phyloP scores from a whole-genome alignment of 2,113 vertebrate species.

The Notothenia rossii region DNA sequence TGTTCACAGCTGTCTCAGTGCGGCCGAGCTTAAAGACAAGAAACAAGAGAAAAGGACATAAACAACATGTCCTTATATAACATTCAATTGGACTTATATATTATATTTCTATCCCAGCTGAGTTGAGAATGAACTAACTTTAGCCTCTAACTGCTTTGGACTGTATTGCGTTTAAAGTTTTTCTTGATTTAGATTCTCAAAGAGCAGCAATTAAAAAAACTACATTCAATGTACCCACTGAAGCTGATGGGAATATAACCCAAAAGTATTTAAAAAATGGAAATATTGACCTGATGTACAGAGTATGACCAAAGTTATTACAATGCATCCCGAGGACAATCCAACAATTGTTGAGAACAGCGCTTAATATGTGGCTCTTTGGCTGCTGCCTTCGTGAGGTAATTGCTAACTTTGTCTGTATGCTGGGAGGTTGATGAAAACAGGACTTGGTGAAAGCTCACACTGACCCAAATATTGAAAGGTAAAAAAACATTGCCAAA shows the following conservation, averaged over 20 bases:
- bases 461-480: background rate
- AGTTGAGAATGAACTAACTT: background rate
- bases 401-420: background rate
- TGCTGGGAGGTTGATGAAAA: background rate
- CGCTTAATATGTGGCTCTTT: background rate
- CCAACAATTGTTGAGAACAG: constrained; percentile 1
- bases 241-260: background rate
- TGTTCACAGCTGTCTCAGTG: constrained; percentile 96
- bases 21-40: constrained; percentile 86
- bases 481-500: too few relatives aligned
- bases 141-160: background rate
- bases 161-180: background rate
- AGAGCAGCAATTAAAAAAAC: too few relatives aligned
- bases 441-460: background rate
- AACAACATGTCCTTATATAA: too few relatives aligned
- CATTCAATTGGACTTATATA: too few relatives aligned
- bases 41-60: background rate
- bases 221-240: background rate
- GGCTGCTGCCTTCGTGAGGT: background rate
- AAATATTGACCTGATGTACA: background rate
- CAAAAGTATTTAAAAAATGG: background rate
- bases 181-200: background rate
- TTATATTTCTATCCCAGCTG: background rate
- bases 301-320: background rate
- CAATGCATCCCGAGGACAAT: too few relatives aligned